Conservation (phyloP, 2,113 vertebrate species). For the Tretioscincus oriximinensis region DNA sequence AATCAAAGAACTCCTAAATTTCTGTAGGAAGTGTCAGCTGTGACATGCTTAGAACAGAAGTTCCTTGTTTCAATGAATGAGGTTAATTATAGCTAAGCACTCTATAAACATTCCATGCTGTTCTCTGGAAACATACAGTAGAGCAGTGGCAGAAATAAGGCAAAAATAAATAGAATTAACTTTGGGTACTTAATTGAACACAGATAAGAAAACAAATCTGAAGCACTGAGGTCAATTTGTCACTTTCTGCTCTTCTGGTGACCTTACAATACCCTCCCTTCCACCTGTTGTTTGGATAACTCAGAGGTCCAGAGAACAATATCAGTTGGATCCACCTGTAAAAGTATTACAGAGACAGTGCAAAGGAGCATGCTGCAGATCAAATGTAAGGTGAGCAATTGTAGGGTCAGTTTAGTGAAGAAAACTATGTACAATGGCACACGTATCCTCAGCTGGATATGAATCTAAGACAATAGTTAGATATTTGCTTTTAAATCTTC, state of each 20-base stretch:
- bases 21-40: slow-evolving; percentile 65
- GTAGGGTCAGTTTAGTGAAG: background rate
- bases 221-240: slow-evolving; percentile 28
- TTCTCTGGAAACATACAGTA: slow-evolving; percentile 51
- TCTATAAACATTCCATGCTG: slow-evolving; percentile 68
- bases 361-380: background rate
- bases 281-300: slow-evolving; percentile 27
- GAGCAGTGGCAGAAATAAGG: slow-evolving; percentile 53
- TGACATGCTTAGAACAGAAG: slow-evolving; percentile 67
- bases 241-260: slow-evolving; percentile 53
- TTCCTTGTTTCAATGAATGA: slow-evolving; percentile 69
- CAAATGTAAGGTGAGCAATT: background rate
- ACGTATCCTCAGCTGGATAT: background rate
- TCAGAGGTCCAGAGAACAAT: background rate
- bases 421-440: too few species aligned
- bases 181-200: slow-evolving; percentile 61
- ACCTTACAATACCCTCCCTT: background rate
- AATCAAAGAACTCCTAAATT: slow-evolving; percentile 47
- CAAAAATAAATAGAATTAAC: slow-evolving; percentile 69
- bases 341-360: background rate
- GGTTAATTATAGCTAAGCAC: slow-evolving; percentile 71
- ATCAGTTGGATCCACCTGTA: background rate
- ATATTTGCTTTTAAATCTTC: too few species aligned
- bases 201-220: slow-evolving; percentile 66
- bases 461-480: too few species aligned